Evolutionary conservation across 2,113 vertebrate species (phyloP).

Genomic region (Rhabdornis inornatus): DNA sequence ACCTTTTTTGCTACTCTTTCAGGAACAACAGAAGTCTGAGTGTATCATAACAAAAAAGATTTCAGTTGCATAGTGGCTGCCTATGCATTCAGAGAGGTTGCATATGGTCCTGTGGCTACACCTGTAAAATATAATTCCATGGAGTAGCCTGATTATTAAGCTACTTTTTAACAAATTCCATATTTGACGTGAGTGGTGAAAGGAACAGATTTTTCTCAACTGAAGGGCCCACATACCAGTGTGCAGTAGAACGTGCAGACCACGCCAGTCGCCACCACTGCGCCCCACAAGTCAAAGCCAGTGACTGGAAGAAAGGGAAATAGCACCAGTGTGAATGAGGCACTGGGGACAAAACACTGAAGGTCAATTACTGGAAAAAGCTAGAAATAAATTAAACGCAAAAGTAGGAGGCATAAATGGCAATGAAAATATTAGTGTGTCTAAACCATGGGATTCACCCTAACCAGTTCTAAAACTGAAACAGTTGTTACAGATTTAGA

Average conservation of each 20-base stretch:
- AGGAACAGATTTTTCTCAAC: not conserved
- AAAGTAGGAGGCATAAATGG: not conserved
- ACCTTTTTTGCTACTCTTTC: not conserved
- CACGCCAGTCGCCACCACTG: slow-evolving; percentile 83
- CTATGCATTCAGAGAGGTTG: not conserved
- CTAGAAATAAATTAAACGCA: not conserved
- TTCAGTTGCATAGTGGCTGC: not conserved
- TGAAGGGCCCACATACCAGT: slow-evolving; percentile 71
- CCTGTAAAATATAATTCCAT: not conserved
- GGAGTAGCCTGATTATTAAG: not conserved
- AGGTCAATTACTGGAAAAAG: not conserved
- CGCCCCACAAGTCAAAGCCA: slow-evolving; percentile 86
- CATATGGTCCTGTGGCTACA: not conserved
- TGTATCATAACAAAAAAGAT: not conserved
- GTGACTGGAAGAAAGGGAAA: slow-evolving; percentile 77
- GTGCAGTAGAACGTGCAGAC: slow-evolving; percentile 93
- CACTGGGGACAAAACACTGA: not conserved
- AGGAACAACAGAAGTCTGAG: not conserved
- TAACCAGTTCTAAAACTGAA: not conserved
- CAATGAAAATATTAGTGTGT: not conserved
- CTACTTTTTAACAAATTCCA: not conserved
- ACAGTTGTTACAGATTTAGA: not conserved
- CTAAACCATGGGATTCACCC: not conserved
- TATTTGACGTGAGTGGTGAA: not conserved
- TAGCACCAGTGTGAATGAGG: not conserved